Percentiles rank a stretch among this genome's conserved stretches.
Evolutionary conservation across 2,113 vertebrate species (phyloP).

Genomic region (Cololabis saira): DNA sequence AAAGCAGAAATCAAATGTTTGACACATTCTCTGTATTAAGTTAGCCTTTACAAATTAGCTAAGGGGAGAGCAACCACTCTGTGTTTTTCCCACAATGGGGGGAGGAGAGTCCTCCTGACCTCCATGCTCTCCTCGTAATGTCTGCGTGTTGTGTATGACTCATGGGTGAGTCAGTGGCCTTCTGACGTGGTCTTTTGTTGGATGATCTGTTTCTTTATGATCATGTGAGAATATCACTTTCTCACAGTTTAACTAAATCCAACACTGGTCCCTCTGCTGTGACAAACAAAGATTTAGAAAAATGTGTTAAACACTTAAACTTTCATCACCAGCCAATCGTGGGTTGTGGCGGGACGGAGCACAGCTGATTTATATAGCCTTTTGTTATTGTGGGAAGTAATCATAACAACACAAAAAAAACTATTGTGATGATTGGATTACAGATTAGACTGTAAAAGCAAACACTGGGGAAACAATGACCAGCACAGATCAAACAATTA

Average conservation of each 20-base stretch:
- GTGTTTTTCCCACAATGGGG: no score
- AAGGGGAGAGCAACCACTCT: no score
- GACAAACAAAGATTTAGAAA: conserved; percentile 33
- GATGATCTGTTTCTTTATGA: conserved; percentile 44
- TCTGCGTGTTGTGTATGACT: conserved; percentile 17
- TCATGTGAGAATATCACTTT: conserved; percentile 35
- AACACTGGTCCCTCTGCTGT: not conserved
- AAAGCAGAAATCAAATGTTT: no score
- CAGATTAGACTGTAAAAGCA: conserved; percentile 35
- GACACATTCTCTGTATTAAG: no score
- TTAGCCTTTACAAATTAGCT: no score
- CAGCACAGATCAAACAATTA: conserved; percentile 24
- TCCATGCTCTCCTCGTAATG: no score
- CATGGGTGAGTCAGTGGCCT: conserved; percentile 35
- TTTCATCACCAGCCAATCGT: conserved; percentile 48
- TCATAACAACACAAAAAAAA: conserved; percentile 48
- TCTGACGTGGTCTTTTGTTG: conserved; percentile 31
- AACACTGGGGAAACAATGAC: conserved; percentile 32
- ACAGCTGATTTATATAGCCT: conserved; percentile 48
- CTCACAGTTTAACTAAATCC: conserved; percentile 33
- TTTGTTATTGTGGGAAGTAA: conserved; percentile 43
- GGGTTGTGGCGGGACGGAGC: conserved; percentile 33
- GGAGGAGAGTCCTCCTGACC: no score
- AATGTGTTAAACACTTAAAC: conserved; percentile 25
- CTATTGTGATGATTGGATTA: conserved; percentile 45